Evolutionary conservation across 2,797 vertebrate species (phyloP), one percentile per base, ranked within the genome.

Genomic region (Sebastolobus alascanus): DNA sequence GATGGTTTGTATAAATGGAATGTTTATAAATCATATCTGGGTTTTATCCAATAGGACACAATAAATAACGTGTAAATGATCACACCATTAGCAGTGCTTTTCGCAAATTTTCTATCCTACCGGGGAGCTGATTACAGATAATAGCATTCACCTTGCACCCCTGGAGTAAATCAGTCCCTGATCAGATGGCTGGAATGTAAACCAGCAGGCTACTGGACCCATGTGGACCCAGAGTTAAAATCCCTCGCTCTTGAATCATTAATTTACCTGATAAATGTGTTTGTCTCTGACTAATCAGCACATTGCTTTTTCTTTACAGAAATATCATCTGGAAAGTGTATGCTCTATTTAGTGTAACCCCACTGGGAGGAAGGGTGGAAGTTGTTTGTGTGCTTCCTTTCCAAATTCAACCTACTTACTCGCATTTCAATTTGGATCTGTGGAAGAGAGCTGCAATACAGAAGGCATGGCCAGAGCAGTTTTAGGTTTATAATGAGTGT

Each of bases 61-160:
- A n/a, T 60, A 70, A 43, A 33, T 7, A 38, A 4, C 18, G 5
- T 56, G 55, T 67, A 56, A 87, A 33, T 38, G 33, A 73, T 76
- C n/a, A 31, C 73, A 22, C 25, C 70, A 56, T 27, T 25, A 74
- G 58, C 11, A 1, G 3, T 25, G 55, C 14, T 77, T 79, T 33
- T 18, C 22, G 79, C 27, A 78, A 37, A 80, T 83, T 74, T 61
- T 56, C 72, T 27, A 1, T 68, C 70, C 73, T 60, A 13, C 63
- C 37, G 64, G 70, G 85, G 31, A 64, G 81, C 61, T 84, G 80
- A 89, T 90, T 84, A 46, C 69, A 69, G 38, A 68, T 85, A 84
- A 91, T 79, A 80, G 37, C 54, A 13, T 76, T 83, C 82, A 80
- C 76, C 80, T 71, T 56, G 70, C 50, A 37, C 73, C 70, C 61